Base-by-base conservation (phyloP, 2,113 vertebrate species). In the Xiphorhynchus elegans region DNA sequence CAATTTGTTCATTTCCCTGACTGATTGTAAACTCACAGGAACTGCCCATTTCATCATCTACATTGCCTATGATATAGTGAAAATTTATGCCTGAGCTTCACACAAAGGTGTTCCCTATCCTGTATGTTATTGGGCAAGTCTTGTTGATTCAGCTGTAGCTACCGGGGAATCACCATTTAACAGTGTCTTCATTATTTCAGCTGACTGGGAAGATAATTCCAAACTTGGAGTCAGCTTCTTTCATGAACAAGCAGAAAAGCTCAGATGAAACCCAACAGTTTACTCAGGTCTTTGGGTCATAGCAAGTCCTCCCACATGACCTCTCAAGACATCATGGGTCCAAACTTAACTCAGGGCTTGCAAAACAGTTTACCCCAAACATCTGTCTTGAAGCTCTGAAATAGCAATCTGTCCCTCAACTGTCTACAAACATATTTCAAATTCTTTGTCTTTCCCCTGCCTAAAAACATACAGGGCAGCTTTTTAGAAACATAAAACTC, bases 371-470 rank as follows among this genome's bases (percentile, higher is more conserved):
- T 49, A 58, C 15, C 17, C 7, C 59, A 90, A 47, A 35, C 10
- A 96, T 74, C 96, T 97, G 94, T 97, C 97, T 94, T 96, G 44
- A 96, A 98, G 94, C 97, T 98, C 92, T 97, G 98, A 96, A 98
- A 96, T 88, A 96, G 97, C 24, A 98, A 97, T 31, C 96, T 97
- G 10, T 75, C 97, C 76, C 97, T 98, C 97, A 96, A 97, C 81
- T 55, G 97, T 72, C 90, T 99, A 96, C 95, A 98, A 89, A 96
- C 47, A 23, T 93, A 92, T 95, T 98, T 98, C 91, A 98, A 94
- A 94, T 98, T 95, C 72, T 98, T 93, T 95, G 96, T 95, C 97
- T 98, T 97, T 98, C 95, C 93, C 94, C 97, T 97, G 97, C 95
- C 97, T 98, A 92, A 78, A 91, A 94, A 88, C n/a, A 69, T 28